Percentiles rank a stretch among this genome's conserved stretches.
Evolutionary conservation across 2,113 vertebrate genomes (phyloP).

Genomic region (Protomyctophum bolini): DNA sequence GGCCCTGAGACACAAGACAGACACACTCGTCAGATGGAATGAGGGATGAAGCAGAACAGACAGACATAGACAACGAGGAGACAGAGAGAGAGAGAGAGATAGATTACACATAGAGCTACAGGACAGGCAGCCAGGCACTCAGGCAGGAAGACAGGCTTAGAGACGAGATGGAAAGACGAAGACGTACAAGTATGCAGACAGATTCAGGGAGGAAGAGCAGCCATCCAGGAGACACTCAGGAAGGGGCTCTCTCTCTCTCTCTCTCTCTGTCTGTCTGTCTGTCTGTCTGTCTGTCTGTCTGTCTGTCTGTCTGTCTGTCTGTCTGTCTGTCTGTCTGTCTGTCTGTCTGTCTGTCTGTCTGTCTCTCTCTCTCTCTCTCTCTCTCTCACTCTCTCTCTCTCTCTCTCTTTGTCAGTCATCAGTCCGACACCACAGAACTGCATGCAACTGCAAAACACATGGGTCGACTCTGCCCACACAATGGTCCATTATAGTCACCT

Average conservation of each 20-base stretch:
- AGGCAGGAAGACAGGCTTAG: not conserved
- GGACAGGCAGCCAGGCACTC: not conserved
- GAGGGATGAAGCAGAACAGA: not conserved
- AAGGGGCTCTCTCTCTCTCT: conserved; percentile 13
- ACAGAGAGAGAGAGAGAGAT: not conserved
- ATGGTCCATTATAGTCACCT: conserved; percentile 41
- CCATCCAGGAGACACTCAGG: conserved; percentile 25
- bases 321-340: conserved; percentile 25
- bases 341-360: no score
- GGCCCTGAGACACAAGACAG: not conserved
- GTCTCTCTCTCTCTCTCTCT: conserved; percentile 10
- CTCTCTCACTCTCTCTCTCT: conserved; percentile 10
- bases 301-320: conserved; percentile 32
- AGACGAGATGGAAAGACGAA: conserved; percentile 12
- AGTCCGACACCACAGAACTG: conserved; percentile 54
- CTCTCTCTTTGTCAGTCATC: conserved; percentile 52
- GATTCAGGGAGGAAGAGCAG: conserved; percentile 35
- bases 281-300: conserved; percentile 34
- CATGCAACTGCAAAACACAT: conserved; percentile 72
- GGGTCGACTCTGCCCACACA: conserved; percentile 52
- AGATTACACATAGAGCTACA: no score
- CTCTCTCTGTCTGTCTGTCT: conserved; percentile 22
- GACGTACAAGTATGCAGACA: conserved; percentile 30
- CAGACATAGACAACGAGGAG: not conserved
- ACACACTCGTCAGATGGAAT: conserved; percentile 9